Conservation (phyloP, 2,113 vertebrate genomes). For the Gyps fulvus region DNA sequence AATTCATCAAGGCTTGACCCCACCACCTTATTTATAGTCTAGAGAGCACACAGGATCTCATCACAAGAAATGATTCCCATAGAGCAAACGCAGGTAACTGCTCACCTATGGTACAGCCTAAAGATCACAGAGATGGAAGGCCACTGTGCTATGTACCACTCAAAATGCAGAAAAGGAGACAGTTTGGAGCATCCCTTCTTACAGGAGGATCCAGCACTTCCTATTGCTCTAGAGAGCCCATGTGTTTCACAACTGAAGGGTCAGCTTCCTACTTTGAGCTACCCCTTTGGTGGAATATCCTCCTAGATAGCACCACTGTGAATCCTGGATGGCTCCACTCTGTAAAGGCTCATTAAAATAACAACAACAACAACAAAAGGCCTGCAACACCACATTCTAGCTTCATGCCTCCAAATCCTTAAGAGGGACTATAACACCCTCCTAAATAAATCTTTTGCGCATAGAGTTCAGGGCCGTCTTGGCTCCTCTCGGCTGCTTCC, state of each 20-base stretch:
- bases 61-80: not conserved
- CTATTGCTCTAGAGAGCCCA: not conserved
- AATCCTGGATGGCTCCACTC: not conserved
- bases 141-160: fast-evolving
- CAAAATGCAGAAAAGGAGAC: not conserved
- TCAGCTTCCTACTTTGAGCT: not conserved
- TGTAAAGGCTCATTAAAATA: not conserved
- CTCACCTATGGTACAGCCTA: not conserved
- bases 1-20: not conserved
- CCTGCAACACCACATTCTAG: not conserved
- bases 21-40: not conserved
- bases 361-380: not conserved
- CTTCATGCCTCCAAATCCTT: not conserved
- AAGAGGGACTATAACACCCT: not conserved
- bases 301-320: not conserved
- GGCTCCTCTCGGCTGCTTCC: fast-evolving
- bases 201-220: not conserved
- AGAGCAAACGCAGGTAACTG: not conserved
- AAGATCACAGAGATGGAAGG: not conserved
- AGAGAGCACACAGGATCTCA: not conserved
- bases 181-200: not conserved
- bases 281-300: not conserved
- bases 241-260: fast-evolving
- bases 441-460: not conserved
- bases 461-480: not conserved